These are phyloP conservation scores for Ellobius talpinus DNA, from an alignment of 2,113 vertebrate species.

Conservation along the genomic window DNA sequence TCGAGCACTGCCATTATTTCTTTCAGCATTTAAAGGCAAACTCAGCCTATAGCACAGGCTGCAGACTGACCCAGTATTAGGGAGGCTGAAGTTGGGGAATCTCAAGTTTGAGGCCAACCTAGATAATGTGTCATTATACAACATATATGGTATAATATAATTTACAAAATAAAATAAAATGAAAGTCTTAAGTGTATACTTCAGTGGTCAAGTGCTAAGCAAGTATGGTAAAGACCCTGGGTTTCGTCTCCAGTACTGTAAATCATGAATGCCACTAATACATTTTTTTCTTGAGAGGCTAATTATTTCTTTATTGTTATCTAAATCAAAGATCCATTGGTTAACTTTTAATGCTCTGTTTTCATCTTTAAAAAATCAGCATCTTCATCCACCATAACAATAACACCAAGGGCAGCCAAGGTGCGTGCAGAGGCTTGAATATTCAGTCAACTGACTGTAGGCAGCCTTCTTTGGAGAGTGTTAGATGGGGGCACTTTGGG, in stretches of 20 bases:
- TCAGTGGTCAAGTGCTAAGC: not conserved
- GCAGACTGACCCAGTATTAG: not conserved
- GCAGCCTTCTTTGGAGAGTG: not conserved
- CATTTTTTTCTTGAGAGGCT: not conserved
- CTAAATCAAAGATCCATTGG: not conserved
- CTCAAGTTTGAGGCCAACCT: not conserved
- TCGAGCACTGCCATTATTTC: not conserved
- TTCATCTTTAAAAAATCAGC: conserved; percentile 5
- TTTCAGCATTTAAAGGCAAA: conserved; percentile 10
- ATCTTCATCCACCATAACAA: conserved; percentile 2
- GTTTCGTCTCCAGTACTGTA: not conserved
- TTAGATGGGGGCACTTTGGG: not conserved
- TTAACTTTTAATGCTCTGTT: not conserved
- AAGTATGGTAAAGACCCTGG: not conserved
- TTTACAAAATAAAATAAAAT: not conserved
- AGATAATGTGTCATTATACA: not conserved
- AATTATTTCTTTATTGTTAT: conserved; percentile 13
- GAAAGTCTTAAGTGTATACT: not conserved
- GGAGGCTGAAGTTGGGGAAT: not conserved
- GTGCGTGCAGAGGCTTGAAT: not conserved
- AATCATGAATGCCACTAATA: not conserved
- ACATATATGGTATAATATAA: not conserved
- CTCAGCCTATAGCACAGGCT: not conserved
- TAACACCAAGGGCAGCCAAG: not conserved
- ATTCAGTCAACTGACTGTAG: not conserved